These are phyloP conservation scores for Helicoverpa assulta DNA, from an alignment of 2,888 invertebrate genomes.

Conservation along the genomic window DNA sequence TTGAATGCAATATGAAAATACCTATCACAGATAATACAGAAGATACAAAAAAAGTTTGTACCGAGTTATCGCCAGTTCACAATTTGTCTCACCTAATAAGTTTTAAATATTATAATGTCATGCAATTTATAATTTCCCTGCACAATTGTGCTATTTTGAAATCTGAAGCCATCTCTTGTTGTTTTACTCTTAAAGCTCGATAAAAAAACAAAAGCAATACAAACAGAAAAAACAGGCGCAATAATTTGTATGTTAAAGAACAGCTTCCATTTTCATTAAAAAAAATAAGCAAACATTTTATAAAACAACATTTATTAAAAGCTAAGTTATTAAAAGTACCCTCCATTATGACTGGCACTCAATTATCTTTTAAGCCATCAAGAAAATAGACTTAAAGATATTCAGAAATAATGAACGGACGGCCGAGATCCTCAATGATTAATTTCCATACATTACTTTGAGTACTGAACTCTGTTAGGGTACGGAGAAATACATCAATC, in stretches of 20 bases:
- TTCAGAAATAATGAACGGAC: constrained; percentile 19
- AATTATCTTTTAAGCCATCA: constrained; percentile 41
- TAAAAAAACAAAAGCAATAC: not conserved
- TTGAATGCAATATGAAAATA: too few relatives aligned
- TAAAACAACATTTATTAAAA: constrained; percentile 5
- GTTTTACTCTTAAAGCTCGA: too few relatives aligned
- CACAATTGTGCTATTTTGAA: too few relatives aligned
- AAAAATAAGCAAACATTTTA: constrained; percentile 16
- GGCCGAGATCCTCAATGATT: constrained; percentile 43
- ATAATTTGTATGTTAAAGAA: constrained; percentile 5
- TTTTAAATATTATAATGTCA: too few relatives aligned
- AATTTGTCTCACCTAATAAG: too few relatives aligned
- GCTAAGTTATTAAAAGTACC: constrained; percentile 2
- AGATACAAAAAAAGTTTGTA: too few relatives aligned
- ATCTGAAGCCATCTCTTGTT: too few relatives aligned
- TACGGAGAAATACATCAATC: constrained; percentile 55
- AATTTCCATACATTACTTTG: constrained; percentile 56
- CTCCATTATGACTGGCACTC: constrained; percentile 41
- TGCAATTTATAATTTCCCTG: too few relatives aligned
- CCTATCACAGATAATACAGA: too few relatives aligned
- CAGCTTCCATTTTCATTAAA: constrained; percentile 8
- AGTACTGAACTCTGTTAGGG: constrained; percentile 18
- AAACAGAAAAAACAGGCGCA: not conserved
- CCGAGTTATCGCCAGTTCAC: too few relatives aligned
- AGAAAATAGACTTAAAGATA: constrained; percentile 29